phyloP scores from a whole-genome alignment of 2,888 invertebrate genomes.

The Boloria euphrosyne region DNA sequence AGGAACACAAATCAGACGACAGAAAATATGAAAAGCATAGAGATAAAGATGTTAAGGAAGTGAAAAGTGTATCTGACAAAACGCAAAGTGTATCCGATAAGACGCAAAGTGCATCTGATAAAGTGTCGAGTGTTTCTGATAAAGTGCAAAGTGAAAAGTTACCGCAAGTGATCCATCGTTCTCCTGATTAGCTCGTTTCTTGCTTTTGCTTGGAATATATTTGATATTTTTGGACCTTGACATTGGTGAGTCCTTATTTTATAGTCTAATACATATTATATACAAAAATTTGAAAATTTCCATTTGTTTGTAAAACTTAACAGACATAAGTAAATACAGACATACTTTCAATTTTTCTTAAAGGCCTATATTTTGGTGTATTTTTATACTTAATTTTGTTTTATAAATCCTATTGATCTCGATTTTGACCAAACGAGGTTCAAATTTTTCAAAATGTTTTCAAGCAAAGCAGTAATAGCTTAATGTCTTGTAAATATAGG shows the following conservation, averaged over 20 bases:
- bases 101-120: conserved; percentile 37
- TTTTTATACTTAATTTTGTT: background rate
- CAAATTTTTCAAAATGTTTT: conserved; percentile 26
- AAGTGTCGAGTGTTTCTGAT: conserved; percentile 40
- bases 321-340: no score
- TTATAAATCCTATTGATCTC: conserved; percentile 32
- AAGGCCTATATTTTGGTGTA: conserved; percentile 8
- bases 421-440: conserved; percentile 31
- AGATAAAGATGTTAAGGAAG: conserved; percentile 42
- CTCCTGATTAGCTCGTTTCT: conserved; percentile 61
- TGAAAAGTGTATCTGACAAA: conserved; percentile 31
- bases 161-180: conserved; percentile 60
- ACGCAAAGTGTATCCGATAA: conserved; percentile 39
- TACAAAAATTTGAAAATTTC: background rate
- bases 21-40: conserved; percentile 56
- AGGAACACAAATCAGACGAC: conserved; percentile 60
- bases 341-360: no score
- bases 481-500: conserved; percentile 50
- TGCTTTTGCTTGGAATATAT: conserved; percentile 17
- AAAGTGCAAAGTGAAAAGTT: conserved; percentile 53
- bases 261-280: background rate
- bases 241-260: conserved; percentile 13
- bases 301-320: background rate
- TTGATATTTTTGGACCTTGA: conserved; percentile 28
- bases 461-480: conserved; percentile 32